Base-by-base conservation (phyloP, 1,140 invertebrate genomes). In the Hylyphantes graminicola region DNA sequence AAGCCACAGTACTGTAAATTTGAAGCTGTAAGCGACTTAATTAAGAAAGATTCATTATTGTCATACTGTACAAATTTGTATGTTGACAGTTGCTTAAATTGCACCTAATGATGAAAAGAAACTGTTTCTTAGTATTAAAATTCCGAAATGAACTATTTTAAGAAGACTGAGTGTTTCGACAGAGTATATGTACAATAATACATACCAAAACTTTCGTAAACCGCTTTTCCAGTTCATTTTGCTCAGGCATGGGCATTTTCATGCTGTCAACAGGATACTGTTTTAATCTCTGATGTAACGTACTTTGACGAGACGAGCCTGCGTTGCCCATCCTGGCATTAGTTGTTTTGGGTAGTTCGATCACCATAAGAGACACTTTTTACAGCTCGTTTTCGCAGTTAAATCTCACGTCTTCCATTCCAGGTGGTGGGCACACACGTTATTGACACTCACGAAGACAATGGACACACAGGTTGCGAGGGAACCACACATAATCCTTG, bases 141-240 rank as follows among this genome's bases (percentile, higher is more conserved):
- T 35, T 35, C 1, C 35, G 35, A 35, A 35, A 2, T 35, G 35
- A 35, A 35, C 35, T 35, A 35, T 35, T 35, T n/a, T 35, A 35
- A 35, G 35, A 2, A 35, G 35, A 35, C 35, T 35, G 35, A 35
- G 35, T 35, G 35, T 13, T 53, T 70, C 12, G n/a, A 70, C 50
- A 70, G 50, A 6, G 68, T 70, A 15, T 50, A 70, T 17, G 54
- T 21, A 74, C 2, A 77, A 11, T 50, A 13, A 7, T 63, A 92
- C 95, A 95, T 90, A 97, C 96, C 93, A 98, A 91, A 88, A 97
- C 96, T 95, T 97, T 97, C 86, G 96, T 96, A 90, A 97, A 98
- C 87, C 96, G 92, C 87, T 93, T 93, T 90, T 97, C 96, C 90
- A 98, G 91, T 90, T 98, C 96, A 87, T 92, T 92, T 59, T 94